Base-by-base conservation (phyloP, 2,797 vertebrate genomes). In the Aselliscus stoliczkanus region DNA sequence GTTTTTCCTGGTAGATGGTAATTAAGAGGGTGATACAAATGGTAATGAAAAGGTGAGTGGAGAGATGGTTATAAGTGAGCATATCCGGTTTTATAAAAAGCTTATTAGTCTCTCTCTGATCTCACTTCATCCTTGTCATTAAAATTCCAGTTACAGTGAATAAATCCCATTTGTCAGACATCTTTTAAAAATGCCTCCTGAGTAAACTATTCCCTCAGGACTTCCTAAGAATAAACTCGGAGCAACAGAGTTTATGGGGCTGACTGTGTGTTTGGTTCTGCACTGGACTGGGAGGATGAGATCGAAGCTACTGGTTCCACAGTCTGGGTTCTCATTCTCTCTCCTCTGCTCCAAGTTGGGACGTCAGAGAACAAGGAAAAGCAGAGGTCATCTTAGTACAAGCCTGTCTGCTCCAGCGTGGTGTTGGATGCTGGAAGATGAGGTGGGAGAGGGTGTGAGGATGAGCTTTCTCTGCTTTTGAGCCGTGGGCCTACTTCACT, bases 51-150 rank as follows among this genome's bases (percentile, higher is more conserved):
- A 87, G 69, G 47, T 84, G 27, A 76, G 4, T 81, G 39, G 62
- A 83, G 50, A 64, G 44, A 23, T 83, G 52, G n/a, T 62, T 81
- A 54, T 31, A 75, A 84, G 73, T 91, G 34, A 42, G 18, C n/a
- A 65, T 72, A 58, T 47, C 25, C 88, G 23, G 54, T 29, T 44
- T 93, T 73, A 73, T 39, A 29, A 60, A 76, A 31, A 56, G n/a
- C 31, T 83, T 58, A 12, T 79, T 75, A 8, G 27, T 67, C 23
- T 76, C 4, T 89, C 15, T 76, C 72, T 42, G 72, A 31, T 82
- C 39, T 87, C 42, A 65, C n/a, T 88, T 95, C n/a, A 92, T 76
- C 85, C 31, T 42, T 88, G 79, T 75, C 21, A 56, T 82, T 91
- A 67, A 86, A 93, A 73, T 94, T 70, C 29, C 88, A 23, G 39